Evolutionary conservation across 37 sponge, comb jelly and placozoan species (phyloP), one percentile per base, ranked within the genome.

Genomic region (Chondrilla cf. caribensis): DNA sequence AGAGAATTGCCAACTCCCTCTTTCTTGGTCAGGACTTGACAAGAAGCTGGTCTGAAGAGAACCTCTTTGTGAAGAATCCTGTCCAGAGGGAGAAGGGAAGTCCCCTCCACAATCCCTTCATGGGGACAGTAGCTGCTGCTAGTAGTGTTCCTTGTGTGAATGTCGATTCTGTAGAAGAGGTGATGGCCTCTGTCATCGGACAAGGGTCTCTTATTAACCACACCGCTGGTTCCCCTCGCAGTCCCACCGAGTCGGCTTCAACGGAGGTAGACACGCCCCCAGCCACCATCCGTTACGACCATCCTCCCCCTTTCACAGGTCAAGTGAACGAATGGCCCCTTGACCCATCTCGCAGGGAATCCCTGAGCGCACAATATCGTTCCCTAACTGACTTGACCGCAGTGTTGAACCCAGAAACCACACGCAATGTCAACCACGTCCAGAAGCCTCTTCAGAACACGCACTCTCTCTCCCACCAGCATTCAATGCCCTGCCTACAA

Each of bases 61-160:
- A 93, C 60, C 84, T 93, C 25, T 79, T 86, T 44, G 83, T 33
- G 35, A 67, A 67, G 68, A 67, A 67, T 26, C 76, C 41, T 3
- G 77, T 42, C 0, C 89, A 82, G 77, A 87, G 85, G 59, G 92
- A 91, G 14, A 85, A 72, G 51, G 83, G 72, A 15, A 51, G 83
- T 11, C 55, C 68, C 2, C 25, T 67, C 41, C 93, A 93, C 32
- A 89, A 89, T 41, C 93, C 93, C 1, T 93, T 93, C 68, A 93
- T 93, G 93, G 93, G 93, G 6, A 93, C 81, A 19, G 70, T 93
- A 68, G 83, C 87, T 18, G 86, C 79, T 65, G 89, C 93, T 0
- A 93, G 81, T 60, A 93, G 93, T 54, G 93, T 93, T 4, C 93
- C 93, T 2, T 89, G 93, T 84, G 90, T 93, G 0, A 86, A 86